phyloP scores from a whole-genome alignment of 2,113 vertebrate species.

The Antigone vipio region DNA sequence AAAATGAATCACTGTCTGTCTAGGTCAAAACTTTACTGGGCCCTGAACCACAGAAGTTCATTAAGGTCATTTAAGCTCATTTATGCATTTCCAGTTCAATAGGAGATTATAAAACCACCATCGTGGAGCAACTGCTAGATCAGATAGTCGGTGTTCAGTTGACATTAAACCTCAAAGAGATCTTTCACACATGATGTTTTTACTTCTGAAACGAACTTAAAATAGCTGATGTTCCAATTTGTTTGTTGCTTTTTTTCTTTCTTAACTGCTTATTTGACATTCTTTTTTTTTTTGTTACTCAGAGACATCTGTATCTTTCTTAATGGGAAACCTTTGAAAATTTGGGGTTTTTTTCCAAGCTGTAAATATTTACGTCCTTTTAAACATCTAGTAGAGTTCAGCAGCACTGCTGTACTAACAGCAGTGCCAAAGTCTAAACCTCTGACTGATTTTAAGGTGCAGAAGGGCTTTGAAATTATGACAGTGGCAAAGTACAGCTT shows the following conservation, averaged over 20 bases:
- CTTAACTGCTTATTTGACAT: neutral
- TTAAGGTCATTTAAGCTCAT: neutral
- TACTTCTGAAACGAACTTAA: neutral
- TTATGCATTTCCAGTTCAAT: neutral
- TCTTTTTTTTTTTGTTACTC: neutral
- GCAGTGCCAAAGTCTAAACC: neutral
- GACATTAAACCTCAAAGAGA: neutral
- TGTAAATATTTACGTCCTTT: constrained; percentile 2
- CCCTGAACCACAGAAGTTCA: neutral
- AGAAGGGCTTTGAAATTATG: constrained; percentile 16
- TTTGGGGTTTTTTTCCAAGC: neutral
- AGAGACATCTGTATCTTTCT: neutral
- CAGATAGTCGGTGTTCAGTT: neutral
- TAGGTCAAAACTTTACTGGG: neutral
- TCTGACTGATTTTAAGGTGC: neutral
- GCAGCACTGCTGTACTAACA: neutral
- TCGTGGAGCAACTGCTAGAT: neutral
- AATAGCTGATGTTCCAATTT: neutral
- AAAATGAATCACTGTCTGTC: neutral
- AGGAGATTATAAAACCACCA: neutral
- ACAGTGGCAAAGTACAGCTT: neutral
- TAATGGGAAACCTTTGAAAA: neutral
- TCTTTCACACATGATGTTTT: neutral
- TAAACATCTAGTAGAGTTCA: neutral
- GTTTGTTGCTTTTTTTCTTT: neutral